Evolutionary conservation across 2,113 vertebrate genomes (phyloP), one percentile per base, ranked within the genome.

Genomic region (Regulus satrapa): DNA sequence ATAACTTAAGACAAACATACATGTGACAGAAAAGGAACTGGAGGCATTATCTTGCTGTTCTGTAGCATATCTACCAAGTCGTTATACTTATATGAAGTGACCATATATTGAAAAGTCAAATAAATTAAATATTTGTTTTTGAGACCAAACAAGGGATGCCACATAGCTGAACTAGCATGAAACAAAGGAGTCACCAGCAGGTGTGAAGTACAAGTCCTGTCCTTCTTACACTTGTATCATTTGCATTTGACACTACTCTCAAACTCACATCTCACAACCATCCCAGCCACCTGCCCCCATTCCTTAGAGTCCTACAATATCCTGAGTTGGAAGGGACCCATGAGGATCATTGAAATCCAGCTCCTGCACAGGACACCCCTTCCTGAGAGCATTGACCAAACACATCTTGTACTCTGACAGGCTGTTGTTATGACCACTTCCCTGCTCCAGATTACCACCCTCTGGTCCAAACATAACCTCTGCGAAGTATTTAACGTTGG

Each of bases 311-410:
- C 63, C 43, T 36, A 28, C 18, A 48, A 23, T 16, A 26, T 10
- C 31, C 40, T 41, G 31, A 41, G 14, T 4, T 68, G 40, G n/a
- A 82, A 67, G 16, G 19, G 7, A 51, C 28, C 7, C 34, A 28
- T 1, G 0, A 36, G 25, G n/a, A 54, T 48, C 14, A 32, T 1
- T 2, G 3, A 34, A 48, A 8, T 36, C 31, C 62, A 55, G 0
- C 14, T 62, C 29, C 40, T 41, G 25, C 29, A 31, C 46, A 75
- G 25, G 54, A 36, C 14, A 61, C 2, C 9, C 13, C 48, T 32
- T 12, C 25, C 25, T 13, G 29, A 82, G 14, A 41, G 14, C 9
- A 16, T 11, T 55, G 54, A 5, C 29, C 34, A 48, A 61, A 61
- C 0, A 0, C 14, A 9, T 45, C 58, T 58, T 66, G n/a, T 46